Conservation (phyloP, 2,113 vertebrate genomes). For the Corythaixoides concolor region DNA sequence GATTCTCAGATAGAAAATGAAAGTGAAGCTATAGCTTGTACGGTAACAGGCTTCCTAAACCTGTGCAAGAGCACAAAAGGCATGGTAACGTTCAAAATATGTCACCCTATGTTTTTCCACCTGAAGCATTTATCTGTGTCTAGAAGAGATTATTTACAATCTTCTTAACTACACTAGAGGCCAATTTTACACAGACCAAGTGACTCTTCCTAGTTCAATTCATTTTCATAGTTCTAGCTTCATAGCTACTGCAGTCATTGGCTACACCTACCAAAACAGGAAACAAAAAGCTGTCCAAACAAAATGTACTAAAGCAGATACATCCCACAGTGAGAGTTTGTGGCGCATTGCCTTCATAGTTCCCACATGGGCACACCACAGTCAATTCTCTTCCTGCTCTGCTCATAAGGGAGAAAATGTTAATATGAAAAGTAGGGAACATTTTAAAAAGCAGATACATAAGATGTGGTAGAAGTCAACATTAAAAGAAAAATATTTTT, state of each 20-base stretch:
- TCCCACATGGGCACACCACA: not conserved
- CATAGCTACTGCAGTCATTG: not conserved
- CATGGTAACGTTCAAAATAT: not conserved
- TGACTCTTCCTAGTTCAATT: not conserved
- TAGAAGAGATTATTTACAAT: not conserved
- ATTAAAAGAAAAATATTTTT: not conserved
- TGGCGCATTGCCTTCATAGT: rapidly evolving
- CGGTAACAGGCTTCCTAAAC: not conserved
- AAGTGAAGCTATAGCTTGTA: not conserved
- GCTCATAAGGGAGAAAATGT: not conserved
- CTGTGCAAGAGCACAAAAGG: not conserved
- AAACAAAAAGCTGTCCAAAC: not conserved
- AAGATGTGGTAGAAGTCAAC: not conserved
- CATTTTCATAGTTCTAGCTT: not conserved
- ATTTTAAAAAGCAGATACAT: not conserved
- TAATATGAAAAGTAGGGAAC: not conserved
- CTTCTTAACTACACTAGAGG: not conserved
- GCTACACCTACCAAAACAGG: not conserved
- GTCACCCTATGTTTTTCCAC: not conserved
- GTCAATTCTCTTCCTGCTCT: not conserved
- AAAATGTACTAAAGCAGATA: not conserved
- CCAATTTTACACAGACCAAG: not conserved
- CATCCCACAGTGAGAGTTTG: not conserved
- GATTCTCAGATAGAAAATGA: not conserved
- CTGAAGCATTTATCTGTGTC: not conserved